phyloP scores from a whole-genome alignment of 2,113 vertebrate species.

The Rhodinocichla rosea region DNA sequence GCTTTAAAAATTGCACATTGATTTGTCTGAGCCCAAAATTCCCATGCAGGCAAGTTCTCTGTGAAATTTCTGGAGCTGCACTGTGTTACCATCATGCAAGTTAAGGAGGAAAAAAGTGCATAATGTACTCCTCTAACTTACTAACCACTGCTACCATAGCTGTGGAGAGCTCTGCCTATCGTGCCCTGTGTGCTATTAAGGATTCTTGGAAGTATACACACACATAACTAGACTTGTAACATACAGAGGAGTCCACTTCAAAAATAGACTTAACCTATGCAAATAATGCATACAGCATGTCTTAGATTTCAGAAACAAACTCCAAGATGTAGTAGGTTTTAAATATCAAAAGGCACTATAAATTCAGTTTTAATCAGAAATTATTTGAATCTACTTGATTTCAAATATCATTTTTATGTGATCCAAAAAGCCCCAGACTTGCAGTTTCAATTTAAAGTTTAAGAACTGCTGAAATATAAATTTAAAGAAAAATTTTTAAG shows the following conservation, averaged over 20 bases:
- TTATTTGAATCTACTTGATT: neutral
- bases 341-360: constrained; percentile 60
- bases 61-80: neutral
- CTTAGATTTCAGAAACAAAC: constrained; percentile 19
- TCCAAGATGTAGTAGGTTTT: constrained; percentile 9
- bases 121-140: constrained; percentile 10
- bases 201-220: neutral
- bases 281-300: constrained; percentile 21
- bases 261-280: constrained; percentile 13
- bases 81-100: neutral
- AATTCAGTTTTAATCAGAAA: neutral
- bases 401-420: constrained; percentile 1
- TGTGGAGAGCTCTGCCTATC: neutral
- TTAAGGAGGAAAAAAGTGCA: constrained; percentile 38
- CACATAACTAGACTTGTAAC: neutral
- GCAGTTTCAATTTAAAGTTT: neutral
- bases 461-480: neutral
- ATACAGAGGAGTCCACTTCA: constrained; percentile 19
- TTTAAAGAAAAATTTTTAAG: neutral
- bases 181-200: neutral
- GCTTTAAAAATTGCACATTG: neutral
- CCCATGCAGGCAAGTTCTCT: neutral
- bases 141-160: neutral
- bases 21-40: neutral
- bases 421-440: neutral